Evolutionary conservation across 2,888 invertebrate genomes (phyloP).

Genomic region (Aelia acuminata): DNA sequence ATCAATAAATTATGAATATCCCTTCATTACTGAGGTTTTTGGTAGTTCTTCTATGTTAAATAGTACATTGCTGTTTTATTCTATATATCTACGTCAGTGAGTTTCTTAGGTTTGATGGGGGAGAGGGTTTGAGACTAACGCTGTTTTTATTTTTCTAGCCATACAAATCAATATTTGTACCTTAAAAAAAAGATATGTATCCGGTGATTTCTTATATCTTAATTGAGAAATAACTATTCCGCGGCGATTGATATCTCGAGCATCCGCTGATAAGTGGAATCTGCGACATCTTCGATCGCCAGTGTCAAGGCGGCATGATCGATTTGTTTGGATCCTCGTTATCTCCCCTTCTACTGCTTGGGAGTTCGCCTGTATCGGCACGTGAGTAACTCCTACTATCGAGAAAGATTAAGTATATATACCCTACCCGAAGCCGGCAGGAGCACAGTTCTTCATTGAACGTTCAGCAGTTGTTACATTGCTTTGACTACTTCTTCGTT

Average conservation of each 20-base stretch:
- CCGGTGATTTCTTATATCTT: background rate
- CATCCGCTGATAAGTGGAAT: background rate
- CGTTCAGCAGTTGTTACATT: background rate
- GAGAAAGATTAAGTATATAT: background rate
- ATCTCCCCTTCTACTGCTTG: conserved; percentile 17
- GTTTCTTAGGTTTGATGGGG: too few relatives aligned
- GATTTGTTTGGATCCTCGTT: background rate
- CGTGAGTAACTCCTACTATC: background rate
- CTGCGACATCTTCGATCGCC: background rate
- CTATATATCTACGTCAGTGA: too few relatives aligned
- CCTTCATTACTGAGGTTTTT: too few relatives aligned
- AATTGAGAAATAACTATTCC: background rate
- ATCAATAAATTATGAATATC: too few relatives aligned
- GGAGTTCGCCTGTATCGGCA: background rate
- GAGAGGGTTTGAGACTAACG: too few relatives aligned
- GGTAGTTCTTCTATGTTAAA: too few relatives aligned
- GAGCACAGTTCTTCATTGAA: background rate
- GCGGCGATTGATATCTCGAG: background rate
- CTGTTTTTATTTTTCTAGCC: too few relatives aligned
- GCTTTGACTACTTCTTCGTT: background rate
- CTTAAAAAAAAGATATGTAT: background rate
- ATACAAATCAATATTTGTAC: too few relatives aligned
- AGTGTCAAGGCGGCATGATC: conserved; percentile 9
- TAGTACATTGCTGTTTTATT: too few relatives aligned
- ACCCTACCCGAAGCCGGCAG: background rate